Evolutionary conservation across 2,888 invertebrate species (phyloP).

Genomic region (Sisyra nigra): DNA sequence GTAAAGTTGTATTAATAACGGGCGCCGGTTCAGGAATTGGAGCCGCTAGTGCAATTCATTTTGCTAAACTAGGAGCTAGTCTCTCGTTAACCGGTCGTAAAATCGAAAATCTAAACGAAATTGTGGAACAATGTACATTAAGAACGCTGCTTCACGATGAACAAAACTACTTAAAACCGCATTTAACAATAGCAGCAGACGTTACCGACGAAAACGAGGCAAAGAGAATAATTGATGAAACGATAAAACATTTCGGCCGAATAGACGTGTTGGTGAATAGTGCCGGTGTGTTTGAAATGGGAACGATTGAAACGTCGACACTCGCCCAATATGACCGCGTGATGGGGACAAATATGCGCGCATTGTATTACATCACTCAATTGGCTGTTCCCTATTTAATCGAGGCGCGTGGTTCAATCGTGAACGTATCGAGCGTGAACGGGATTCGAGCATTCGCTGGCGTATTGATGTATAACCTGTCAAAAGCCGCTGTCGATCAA

Average conservation of each 20-base stretch:
- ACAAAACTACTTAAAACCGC: slow-evolving; percentile 27
- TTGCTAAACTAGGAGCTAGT: slow-evolving; percentile 58
- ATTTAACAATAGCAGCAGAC: slow-evolving; percentile 48
- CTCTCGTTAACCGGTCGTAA: slow-evolving; percentile 58
- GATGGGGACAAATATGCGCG: slow-evolving; percentile 79
- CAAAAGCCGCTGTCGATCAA: slow-evolving; percentile 89
- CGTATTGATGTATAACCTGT: slow-evolving; percentile 80
- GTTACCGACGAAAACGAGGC: slow-evolving; percentile 57
- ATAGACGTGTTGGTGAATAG: slow-evolving; percentile 79
- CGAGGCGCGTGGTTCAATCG: slow-evolving; percentile 73
- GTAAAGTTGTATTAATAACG: slow-evolving; percentile 58
- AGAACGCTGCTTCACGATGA: slow-evolving; percentile 18
- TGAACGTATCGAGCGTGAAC: slow-evolving; percentile 90
- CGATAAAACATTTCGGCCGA: slow-evolving; percentile 56
- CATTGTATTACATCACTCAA: slow-evolving; percentile 69
- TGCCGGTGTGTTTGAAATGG: slow-evolving; percentile 71
- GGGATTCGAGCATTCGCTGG: slow-evolving; percentile 83
- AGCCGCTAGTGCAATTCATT: slow-evolving; percentile 59
- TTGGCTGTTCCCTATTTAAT: slow-evolving; percentile 75
- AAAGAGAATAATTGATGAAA: slow-evolving; percentile 51
- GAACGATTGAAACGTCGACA: slow-evolving; percentile 71
- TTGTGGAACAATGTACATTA: slow-evolving; percentile 38
- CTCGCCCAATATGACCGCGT: slow-evolving; percentile 77
- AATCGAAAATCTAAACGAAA: slow-evolving; percentile 43
- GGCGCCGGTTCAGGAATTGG: slow-evolving; percentile 82